These are phyloP conservation scores for Oncorhynchus gorbuscha DNA, from an alignment of 2,113 vertebrate genomes.

Conservation along the genomic window DNA sequence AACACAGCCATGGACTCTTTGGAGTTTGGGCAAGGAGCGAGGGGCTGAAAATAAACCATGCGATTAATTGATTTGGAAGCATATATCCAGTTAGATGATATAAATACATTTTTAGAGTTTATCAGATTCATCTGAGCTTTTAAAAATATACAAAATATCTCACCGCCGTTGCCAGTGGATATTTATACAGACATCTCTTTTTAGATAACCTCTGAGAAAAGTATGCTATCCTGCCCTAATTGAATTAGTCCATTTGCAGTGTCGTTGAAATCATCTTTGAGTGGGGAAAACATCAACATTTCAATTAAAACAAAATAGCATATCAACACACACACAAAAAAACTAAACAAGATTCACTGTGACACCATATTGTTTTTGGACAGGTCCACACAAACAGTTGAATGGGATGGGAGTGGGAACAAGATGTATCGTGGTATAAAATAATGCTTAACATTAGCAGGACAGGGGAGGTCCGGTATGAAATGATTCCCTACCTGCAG, in stretches of 20 bases:
- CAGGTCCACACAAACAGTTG: too few species aligned
- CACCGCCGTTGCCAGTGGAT: slow-evolving; percentile 35
- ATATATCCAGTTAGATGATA: slow-evolving; percentile 51
- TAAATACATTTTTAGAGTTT: slow-evolving; percentile 58
- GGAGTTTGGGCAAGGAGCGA: slow-evolving; percentile 97
- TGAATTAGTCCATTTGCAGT: slow-evolving; percentile 32
- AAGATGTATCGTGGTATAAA: neutral
- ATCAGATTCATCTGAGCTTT: slow-evolving; percentile 58
- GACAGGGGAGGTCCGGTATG: neutral
- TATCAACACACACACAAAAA: neutral
- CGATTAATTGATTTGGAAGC: slow-evolving; percentile 59
- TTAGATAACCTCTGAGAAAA: slow-evolving; percentile 39
- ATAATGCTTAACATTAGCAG: neutral
- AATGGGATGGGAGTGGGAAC: too few species aligned
- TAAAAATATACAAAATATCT: slow-evolving; percentile 68
- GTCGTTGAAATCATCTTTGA: neutral
- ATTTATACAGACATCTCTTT: slow-evolving; percentile 58
- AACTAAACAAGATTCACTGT: too few species aligned
- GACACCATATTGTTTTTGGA: too few species aligned
- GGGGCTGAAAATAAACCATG: slow-evolving; percentile 82
- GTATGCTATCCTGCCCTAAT: slow-evolving; percentile 34
- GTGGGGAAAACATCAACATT: neutral
- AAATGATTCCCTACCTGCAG: slow-evolving; percentile 81
- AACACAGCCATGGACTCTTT: slow-evolving; percentile 99
- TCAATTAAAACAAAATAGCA: neutral